Evolutionary conservation across 2,113 vertebrate genomes (phyloP), one percentile per base, ranked within the genome.

Genomic region (Prietella phreatophila): DNA sequence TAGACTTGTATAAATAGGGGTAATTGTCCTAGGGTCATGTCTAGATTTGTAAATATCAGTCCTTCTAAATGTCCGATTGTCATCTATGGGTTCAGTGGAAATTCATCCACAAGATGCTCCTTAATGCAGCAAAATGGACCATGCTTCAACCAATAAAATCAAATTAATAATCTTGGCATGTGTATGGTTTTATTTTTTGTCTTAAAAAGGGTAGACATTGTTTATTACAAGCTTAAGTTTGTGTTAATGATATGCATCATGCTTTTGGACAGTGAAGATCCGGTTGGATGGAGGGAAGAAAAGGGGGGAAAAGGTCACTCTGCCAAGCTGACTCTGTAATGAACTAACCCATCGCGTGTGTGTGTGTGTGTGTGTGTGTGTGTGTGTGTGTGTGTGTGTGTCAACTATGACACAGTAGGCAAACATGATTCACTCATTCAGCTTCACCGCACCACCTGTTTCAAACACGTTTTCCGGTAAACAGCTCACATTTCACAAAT

Each of bases 401-500:
- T 76, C 69, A 91, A 56, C 39, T 42, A 87, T 94, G 93, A 93
- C 92, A 85, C 39, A 65, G 36, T 27, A 30, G 76, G 73, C 42
- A 92, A 91, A 92, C 91, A 94, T 92, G 92, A 91, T 89, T 83
- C 79, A 86, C 90, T 85, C 69, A 87, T 81, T 85, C 83, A 69
- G 33, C 87, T 88, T 86, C 78, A 60, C 88, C 90, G 47, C 91
- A 88, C 42, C 91, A 93, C 90, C 92, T 93, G 93, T 89, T 90
- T 42, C 63, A 50, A 39, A 15, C 58, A n/a, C 33, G 5, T 60
- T 75, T 87, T 58, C 30, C 67, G 79, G 71, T 85, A 80, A 65
- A 42, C 83, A 36, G 84, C 84, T 89, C 83, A 79, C 73, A 88
- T 85, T 71, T 75, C 20, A 79, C 39, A 88, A 71, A 85, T 78